These are phyloP conservation scores for Morpho helenor DNA, from an alignment of 2,888 invertebrate species.

Conservation along the genomic window DNA sequence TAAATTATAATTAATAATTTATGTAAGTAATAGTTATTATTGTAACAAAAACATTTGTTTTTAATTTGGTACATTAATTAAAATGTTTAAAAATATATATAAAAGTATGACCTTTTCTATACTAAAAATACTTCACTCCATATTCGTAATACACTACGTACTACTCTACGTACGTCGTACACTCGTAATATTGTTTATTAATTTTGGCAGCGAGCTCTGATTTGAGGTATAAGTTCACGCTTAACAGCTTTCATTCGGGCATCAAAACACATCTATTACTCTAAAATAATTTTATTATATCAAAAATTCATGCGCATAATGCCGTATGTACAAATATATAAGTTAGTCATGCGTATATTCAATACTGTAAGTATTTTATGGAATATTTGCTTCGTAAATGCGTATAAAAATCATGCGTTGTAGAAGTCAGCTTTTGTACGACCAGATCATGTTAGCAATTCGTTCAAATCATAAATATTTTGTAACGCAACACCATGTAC, in stretches of 20 bases:
- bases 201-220: no score
- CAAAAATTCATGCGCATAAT: slow-evolving; percentile 7
- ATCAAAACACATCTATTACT: slow-evolving; percentile 11
- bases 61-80: no score
- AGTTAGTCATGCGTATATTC: slow-evolving; percentile 1
- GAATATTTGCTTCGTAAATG: slow-evolving; percentile 18
- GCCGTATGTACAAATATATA: not conserved
- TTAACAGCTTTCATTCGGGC: slow-evolving; percentile 56
- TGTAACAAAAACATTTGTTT: no score
- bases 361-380: not conserved
- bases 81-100: no score
- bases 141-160: no score
- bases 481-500: slow-evolving; percentile 31
- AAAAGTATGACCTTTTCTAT: no score
- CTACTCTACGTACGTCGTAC: no score
- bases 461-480: slow-evolving; percentile 31
- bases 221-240: slow-evolving; percentile 37
- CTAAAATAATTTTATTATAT: slow-evolving; percentile 11
- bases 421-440: slow-evolving; percentile 34
- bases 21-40: no score
- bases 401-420: slow-evolving; percentile 16
- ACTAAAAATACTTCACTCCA: no score
- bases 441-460: slow-evolving; percentile 13
- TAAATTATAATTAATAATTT: no score
- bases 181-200: no score